These are phyloP conservation scores for Adoxophyes honmai DNA, from an alignment of 1,140 invertebrate species.

Conservation along the genomic window DNA sequence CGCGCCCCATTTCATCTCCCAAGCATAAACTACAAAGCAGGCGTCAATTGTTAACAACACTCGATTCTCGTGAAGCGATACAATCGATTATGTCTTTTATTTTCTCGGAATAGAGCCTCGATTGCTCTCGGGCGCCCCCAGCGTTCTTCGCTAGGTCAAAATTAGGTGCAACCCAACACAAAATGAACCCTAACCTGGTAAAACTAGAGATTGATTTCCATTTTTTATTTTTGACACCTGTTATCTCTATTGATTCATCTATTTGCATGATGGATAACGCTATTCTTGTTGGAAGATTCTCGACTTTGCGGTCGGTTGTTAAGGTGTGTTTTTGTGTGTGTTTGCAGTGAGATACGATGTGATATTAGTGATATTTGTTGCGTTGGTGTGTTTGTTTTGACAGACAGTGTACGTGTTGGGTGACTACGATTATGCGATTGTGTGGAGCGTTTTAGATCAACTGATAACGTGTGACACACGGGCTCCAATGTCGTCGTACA, in stretches of 20 bases:
- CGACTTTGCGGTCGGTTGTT: constrained; percentile 25
- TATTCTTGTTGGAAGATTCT: constrained; percentile 24
- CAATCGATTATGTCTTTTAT: constrained; percentile 67
- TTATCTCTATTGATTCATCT: constrained; percentile 37
- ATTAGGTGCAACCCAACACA: constrained; percentile 30
- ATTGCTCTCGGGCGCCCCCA: constrained; percentile 54
- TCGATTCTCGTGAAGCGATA: constrained; percentile 71
- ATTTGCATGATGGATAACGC: constrained; percentile 24
- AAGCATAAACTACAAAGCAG: constrained; percentile 68
- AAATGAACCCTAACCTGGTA: constrained; percentile 22
- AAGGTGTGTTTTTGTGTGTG: constrained; percentile 27
- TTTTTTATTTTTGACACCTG: constrained; percentile 50
- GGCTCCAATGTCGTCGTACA: constrained; percentile 15
- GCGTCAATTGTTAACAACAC: constrained; percentile 73
- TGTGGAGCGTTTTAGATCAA: constrained; percentile 62
- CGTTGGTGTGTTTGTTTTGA: constrained; percentile 69
- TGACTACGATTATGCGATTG: constrained; percentile 64
- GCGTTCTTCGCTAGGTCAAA: constrained; percentile 41
- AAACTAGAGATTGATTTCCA: constrained; percentile 44
- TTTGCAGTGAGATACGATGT: constrained; percentile 25
- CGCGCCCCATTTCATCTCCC: constrained; percentile 66
- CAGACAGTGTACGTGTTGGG: constrained; percentile 58
- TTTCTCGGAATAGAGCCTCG: constrained; percentile 59
- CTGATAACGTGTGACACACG: constrained; percentile 54
- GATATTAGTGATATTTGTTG: constrained; percentile 55